These are phyloP conservation scores for Leptopilina myrica DNA, from an alignment of 2,888 invertebrate genomes.

Conservation along the genomic window DNA sequence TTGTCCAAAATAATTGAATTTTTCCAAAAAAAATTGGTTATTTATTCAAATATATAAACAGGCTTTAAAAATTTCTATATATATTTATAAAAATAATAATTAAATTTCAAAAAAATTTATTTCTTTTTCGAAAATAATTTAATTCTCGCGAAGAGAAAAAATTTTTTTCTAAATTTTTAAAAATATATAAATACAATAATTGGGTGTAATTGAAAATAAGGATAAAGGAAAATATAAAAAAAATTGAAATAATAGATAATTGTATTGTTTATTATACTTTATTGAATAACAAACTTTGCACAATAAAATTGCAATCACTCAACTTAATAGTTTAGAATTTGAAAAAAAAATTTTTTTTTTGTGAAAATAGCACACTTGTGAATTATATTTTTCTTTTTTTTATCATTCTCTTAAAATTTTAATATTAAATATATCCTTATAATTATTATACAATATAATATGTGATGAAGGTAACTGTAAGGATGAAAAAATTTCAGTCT, in stretches of 20 bases:
- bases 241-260: background rate
- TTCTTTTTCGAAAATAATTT: background rate
- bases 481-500: slow-evolving; percentile 32
- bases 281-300: slow-evolving; percentile 29
- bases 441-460: slow-evolving; percentile 17
- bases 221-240: too few relatives aligned
- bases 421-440: slow-evolving; percentile 13
- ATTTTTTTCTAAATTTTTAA: too few relatives aligned
- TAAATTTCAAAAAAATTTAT: too few relatives aligned
- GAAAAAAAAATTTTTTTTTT: background rate
- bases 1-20: too few relatives aligned
- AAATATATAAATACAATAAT: background rate
- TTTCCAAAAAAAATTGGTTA: too few relatives aligned
- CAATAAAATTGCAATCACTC: slow-evolving; percentile 30
- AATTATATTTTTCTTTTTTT: slow-evolving; percentile 5
- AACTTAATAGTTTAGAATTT: slow-evolving; percentile 25
- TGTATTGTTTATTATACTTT: slow-evolving; percentile 1
- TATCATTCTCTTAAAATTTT: background rate
- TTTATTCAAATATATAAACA: too few relatives aligned
- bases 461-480: slow-evolving; percentile 2
- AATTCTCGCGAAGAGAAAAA: background rate
- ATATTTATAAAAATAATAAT: too few relatives aligned
- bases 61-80: too few relatives aligned
- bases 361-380: slow-evolving; percentile 17
- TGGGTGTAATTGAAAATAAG: background rate